phyloP scores from a whole-genome alignment of 2,888 invertebrate genomes.

The Ophioninae sp. region DNA sequence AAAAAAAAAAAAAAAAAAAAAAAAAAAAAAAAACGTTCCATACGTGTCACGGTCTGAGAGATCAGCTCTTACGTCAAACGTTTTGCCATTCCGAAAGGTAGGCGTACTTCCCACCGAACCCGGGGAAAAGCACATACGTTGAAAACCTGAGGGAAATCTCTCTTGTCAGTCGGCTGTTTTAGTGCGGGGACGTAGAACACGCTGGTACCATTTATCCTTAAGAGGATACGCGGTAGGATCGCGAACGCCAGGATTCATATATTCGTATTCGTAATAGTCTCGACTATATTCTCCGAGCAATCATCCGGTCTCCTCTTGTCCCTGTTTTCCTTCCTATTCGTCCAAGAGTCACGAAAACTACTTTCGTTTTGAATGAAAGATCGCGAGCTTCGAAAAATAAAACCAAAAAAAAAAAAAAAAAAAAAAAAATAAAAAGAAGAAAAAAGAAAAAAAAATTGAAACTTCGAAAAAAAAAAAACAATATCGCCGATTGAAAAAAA shows the following conservation, averaged over 20 bases:
- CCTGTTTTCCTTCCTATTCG: constrained; percentile 17
- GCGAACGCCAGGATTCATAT: constrained; percentile 39
- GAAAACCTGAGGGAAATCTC: constrained; percentile 80
- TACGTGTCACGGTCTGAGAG: constrained; percentile 59
- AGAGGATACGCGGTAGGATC: constrained; percentile 55
- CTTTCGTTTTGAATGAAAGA: constrained; percentile 15
- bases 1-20: too few species aligned
- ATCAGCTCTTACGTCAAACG: constrained; percentile 72
- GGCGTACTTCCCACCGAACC: too few species aligned
- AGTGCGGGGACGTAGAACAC: constrained; percentile 67
- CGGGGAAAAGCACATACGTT: constrained; percentile 56
- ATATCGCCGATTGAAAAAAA: too few species aligned
- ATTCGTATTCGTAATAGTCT: constrained; percentile 57
- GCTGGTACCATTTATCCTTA: constrained; percentile 77
- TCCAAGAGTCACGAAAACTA: constrained; percentile 13
- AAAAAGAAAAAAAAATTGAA: not conserved
- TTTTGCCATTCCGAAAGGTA: constrained; percentile 1
- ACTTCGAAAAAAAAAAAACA: too few species aligned
- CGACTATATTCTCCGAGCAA: constrained; percentile 70
- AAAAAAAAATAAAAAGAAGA: not conserved
- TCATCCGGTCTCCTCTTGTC: constrained; percentile 63
- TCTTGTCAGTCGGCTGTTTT: constrained; percentile 54
- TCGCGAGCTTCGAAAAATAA: constrained; percentile 8
- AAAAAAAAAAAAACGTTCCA: constrained; percentile 2
- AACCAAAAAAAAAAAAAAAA: too few species aligned